These are phyloP conservation scores for Papilio polytes DNA, from an alignment of 1,140 invertebrate genomes.

Conservation along the genomic window DNA sequence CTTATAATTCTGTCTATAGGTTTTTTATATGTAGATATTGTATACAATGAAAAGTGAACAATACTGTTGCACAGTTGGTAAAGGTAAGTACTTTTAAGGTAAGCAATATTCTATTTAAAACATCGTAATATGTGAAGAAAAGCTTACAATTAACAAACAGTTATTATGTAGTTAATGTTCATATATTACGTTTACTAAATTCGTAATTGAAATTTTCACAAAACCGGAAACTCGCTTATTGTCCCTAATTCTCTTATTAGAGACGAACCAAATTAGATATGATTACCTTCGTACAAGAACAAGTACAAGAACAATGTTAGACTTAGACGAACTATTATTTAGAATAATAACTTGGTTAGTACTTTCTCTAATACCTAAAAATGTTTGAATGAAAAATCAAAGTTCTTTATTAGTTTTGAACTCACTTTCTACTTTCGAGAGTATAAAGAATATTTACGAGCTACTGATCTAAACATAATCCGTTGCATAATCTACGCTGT, in stretches of 20 bases:
- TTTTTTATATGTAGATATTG: background rate
- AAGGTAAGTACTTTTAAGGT: conserved; percentile 5
- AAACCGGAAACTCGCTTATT: conserved; percentile 18
- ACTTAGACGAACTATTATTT: conserved; percentile 8
- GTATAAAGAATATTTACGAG: conserved; percentile 9
- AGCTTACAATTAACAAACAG: background rate
- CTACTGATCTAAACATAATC: conserved; percentile 33
- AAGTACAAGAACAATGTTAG: background rate
- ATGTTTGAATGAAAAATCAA: background rate
- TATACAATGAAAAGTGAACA: background rate
- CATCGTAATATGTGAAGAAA: background rate
- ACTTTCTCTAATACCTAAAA: background rate
- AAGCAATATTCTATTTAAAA: background rate
- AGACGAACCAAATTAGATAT: conserved; percentile 13
- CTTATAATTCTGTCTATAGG: background rate
- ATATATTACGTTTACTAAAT: background rate
- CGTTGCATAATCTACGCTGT: conserved; percentile 48
- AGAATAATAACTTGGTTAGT: background rate
- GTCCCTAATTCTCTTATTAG: conserved; percentile 26
- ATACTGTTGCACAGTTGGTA: background rate
- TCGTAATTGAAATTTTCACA: background rate
- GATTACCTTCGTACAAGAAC: conserved; percentile 13
- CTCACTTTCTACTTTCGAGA: conserved; percentile 4
- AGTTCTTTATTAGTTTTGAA: background rate
- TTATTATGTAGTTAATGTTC: background rate